Evolutionary conservation across 2,113 vertebrate species (phyloP), one percentile per base, ranked within the genome.

Genomic region (Phainopepla nitens): DNA sequence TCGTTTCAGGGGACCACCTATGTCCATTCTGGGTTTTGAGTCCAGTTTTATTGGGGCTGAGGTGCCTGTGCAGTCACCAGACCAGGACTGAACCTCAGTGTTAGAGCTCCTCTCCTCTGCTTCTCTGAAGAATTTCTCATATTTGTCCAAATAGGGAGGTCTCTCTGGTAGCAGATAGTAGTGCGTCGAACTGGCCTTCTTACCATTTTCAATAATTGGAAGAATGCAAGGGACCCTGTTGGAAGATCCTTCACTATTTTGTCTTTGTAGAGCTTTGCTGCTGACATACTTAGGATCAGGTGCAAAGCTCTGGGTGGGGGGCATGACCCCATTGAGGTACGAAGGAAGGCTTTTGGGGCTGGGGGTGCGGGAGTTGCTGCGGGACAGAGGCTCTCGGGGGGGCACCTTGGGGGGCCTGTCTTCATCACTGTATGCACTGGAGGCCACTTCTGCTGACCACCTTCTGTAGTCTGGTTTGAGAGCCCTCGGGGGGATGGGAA

Each of bases 231-330:
- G 99, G 12, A 83, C 84, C 81, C 94, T 97, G 44, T 76, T 91
- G 36, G 98, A 94, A 17, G 99, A 98, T 10, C 99, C 99, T 81
- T 99, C 99, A 14, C 99, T 99, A 87, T 98, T 98, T 98, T 99
- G 99, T 97, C 99, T 98, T 64, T 98, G 99, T 70, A 99, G 98
- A 65, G 98, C 98, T 86, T 99, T 99, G 96, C 93, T 98, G 96
- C 99, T 99, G 73, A 99, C 99, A 1, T 99, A 99, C 33, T 99
- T 99, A 9, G 99, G 99, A 88, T 99, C 98, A 1, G 99, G 99
- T 73, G 99, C 99, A 96, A 99, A 99, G 94, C 99, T 99, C 98
- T 99, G 99, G 0, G 99, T 99, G 1, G 99, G 98, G 42, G 99
- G 99, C 99, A 99, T 99, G 83, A 99, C 98, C 87, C 99, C 99